Conservation (phyloP, 2,113 vertebrate species). For the Jaculus jaculus region DNA sequence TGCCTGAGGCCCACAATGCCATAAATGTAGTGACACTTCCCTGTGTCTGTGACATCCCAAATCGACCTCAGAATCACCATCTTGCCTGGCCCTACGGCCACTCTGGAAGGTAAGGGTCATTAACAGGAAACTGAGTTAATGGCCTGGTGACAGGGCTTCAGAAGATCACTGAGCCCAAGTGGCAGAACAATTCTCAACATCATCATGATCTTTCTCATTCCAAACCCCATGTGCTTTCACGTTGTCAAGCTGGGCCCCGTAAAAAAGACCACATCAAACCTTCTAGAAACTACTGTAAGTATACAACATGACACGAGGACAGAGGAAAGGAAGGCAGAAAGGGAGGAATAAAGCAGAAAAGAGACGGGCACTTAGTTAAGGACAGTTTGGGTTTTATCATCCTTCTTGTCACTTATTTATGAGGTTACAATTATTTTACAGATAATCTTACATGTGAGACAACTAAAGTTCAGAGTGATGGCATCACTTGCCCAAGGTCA, state of each 20-base stretch:
- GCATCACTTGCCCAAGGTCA: neutral
- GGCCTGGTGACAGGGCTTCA: neutral
- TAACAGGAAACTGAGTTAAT: neutral
- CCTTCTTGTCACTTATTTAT: neutral
- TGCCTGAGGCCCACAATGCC: neutral
- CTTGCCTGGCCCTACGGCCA: neutral
- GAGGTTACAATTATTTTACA: neutral
- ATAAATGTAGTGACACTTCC: neutral
- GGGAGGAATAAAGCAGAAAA: neutral
- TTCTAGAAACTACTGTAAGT: neutral
- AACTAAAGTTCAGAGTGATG: slow-evolving; percentile 14
- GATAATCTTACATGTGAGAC: neutral
- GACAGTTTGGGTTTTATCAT: neutral
- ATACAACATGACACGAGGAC: neutral
- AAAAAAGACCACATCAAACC: neutral
- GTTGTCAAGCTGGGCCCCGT: neutral
- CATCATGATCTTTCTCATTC: neutral
- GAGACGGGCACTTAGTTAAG: neutral
- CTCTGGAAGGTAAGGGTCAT: neutral
- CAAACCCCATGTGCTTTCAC: neutral
- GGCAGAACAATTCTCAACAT: neutral
- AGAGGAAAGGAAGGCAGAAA: neutral
- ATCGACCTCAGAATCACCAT: neutral
- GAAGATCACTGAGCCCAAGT: neutral
- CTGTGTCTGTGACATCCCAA: neutral